Percentiles rank a stretch among this genome's conserved stretches.
These are phyloP conservation scores for Gymnothorax javanicus DNA, from an alignment of 2,797 vertebrate genomes.

Conservation along the genomic window DNA sequence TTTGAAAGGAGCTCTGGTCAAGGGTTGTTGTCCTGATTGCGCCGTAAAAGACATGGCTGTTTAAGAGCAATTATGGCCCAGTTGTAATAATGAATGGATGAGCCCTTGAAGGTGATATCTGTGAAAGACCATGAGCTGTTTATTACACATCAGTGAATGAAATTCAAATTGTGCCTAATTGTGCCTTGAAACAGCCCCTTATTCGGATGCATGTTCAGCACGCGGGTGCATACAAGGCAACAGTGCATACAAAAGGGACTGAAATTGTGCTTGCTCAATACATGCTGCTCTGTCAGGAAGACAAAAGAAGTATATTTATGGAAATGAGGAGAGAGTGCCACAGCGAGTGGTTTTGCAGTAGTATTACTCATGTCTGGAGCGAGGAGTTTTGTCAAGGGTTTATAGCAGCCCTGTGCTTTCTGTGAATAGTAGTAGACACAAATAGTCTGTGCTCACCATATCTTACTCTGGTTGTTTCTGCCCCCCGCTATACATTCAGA, in stretches of 20 bases:
- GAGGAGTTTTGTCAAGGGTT: conserved; percentile 4
- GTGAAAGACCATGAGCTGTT: not conserved
- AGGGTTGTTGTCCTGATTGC: not conserved
- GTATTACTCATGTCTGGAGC: conserved; percentile 12
- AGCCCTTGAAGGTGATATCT: not conserved
- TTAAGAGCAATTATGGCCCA: not conserved
- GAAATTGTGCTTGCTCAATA: not conserved
- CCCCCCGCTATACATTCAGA: not conserved
- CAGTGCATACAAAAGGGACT: not conserved
- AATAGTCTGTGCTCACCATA: not conserved
- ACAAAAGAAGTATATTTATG: conserved; percentile 20
- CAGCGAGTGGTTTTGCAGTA: not conserved
- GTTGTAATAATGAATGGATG: not conserved
- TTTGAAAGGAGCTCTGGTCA: conserved; percentile 38
- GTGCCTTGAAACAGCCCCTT: not conserved
- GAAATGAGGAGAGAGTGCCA: not conserved
- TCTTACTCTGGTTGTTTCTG: not conserved
- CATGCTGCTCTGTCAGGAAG: conserved; percentile 4
- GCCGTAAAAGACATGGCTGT: not conserved
- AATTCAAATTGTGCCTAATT: not conserved
- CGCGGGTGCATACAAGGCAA: not conserved
- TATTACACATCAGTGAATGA: not conserved
- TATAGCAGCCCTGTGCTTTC: not conserved
- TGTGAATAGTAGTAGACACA: not conserved
- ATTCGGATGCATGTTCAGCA: not conserved